Percentiles rank a stretch among this genome's conserved stretches.
Evolutionary conservation across 2,113 vertebrate genomes (phyloP).

Genomic region (Sinocyclocheilus anophthalmus): DNA sequence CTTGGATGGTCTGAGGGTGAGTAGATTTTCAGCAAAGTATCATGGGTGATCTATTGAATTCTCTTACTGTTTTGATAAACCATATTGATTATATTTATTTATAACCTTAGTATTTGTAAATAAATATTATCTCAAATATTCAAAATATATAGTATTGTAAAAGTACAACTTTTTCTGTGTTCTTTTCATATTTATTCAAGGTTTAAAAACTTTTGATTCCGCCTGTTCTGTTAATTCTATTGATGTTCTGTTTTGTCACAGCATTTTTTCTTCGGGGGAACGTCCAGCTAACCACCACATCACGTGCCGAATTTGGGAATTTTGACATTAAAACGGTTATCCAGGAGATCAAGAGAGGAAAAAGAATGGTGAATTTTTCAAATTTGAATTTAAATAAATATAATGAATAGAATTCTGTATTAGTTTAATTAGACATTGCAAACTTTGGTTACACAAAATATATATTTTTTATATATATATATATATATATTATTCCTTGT

Average conservation of each 20-base stretch:
- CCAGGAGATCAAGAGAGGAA: constrained; percentile 98
- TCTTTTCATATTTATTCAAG: not conserved
- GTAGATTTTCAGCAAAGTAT: no score
- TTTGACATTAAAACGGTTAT: constrained; percentile 99
- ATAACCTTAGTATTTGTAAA: no score
- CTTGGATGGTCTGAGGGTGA: no score
- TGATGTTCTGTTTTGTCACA: constrained; percentile 58
- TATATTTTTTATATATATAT: no score
- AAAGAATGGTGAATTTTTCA: constrained; percentile 86
- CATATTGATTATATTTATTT: no score
- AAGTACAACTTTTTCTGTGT: not conserved
- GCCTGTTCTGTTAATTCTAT: not conserved
- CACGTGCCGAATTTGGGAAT: constrained; percentile 97
- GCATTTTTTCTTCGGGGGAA: constrained; percentile 98
- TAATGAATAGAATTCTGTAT: no score
- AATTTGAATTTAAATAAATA: no score
- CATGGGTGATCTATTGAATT: no score
- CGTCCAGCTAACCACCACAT: constrained; percentile 96
- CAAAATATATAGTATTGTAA: not conserved
- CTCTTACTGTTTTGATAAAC: no score
- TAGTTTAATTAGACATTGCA: not conserved
- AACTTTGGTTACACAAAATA: not conserved
- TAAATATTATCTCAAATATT: not conserved
- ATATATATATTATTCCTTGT: not conserved
- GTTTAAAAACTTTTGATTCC: not conserved